Base-by-base conservation (phyloP, 2,113 vertebrate species). In the Glaucidium brasilianum region DNA sequence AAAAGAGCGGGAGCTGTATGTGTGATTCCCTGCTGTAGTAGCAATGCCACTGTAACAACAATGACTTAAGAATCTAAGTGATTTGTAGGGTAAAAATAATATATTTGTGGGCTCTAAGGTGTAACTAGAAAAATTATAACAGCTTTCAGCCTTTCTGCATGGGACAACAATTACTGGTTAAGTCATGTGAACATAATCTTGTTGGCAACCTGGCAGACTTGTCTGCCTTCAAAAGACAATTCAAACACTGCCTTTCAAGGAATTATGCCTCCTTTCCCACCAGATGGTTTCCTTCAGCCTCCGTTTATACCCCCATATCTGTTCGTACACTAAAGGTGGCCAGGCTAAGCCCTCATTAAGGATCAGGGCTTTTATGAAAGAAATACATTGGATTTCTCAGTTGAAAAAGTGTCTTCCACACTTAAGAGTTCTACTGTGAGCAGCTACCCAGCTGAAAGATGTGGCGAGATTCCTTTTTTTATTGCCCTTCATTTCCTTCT, bases 401-500 rank as follows among this genome's bases (percentile, higher is more conserved):
- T 73, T 92, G 74, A 75, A 92, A 92, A 35, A 59, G 30, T 60
- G 10, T 79, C 15, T 76, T 71, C 71, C 73, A 90, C 49, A 49
- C 37, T 68, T 62, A 60, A 60, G 0, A 1, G 23, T 60, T 95
- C 55, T 62, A 26, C 79, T 88, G 29, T 27, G 41, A 94, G 67
- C 79, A 69, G 21, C 74, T 85, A 78, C 43, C 58, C 81, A 62
- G 62, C 67, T 81, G 83, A 89, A 92, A 93, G 53, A 62, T 64
- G 29, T 73, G 62, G 34, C 50, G 77, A 30, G 43, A 71, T 93
- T 96, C 88, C 27, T 69, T 73, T 75, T 78, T 78, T 85, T 91
- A 92, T 92, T 82, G 45, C 30, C 45, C 10, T 79, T 96, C 69
- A 85, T 92, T 91, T 96, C 69, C 53, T 85, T 82, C 56, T 78